These are phyloP conservation scores for Scelioninae gen. 1 DNA, from an alignment of 2,888 invertebrate genomes.

Conservation along the genomic window DNA sequence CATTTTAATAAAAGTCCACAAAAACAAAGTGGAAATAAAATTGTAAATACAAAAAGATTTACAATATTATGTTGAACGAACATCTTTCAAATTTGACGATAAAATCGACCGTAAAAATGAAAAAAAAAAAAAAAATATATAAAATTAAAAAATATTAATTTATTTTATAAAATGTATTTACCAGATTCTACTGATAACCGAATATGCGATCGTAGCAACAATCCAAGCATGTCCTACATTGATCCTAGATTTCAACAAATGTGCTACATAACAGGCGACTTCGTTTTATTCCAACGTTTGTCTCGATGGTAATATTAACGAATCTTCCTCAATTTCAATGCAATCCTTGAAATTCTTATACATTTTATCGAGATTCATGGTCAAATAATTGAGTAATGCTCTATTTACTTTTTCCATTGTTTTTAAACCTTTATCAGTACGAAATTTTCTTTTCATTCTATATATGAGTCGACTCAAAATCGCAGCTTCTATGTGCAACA, in stretches of 20 bases:
- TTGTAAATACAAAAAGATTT: too few species aligned
- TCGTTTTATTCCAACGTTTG: constrained; percentile 87
- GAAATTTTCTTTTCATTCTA: constrained; percentile 87
- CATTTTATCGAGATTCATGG: constrained; percentile 85
- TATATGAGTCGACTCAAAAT: constrained; percentile 86
- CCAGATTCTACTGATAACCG: constrained; percentile 86
- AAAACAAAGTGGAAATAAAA: too few species aligned
- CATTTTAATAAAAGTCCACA: too few species aligned
- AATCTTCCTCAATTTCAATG: constrained; percentile 75
- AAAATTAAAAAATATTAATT: constrained; percentile 3
- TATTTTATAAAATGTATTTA: neutral
- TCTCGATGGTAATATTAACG: constrained; percentile 85
- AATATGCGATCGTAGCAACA: constrained; percentile 86
- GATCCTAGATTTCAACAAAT: constrained; percentile 86
- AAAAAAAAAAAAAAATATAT: too few species aligned
- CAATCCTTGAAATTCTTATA: constrained; percentile 75
- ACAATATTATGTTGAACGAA: too few species aligned
- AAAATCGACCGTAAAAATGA: too few species aligned
- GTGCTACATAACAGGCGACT: constrained; percentile 85
- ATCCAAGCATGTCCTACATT: constrained; percentile 86
- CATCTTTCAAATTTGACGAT: too few species aligned
- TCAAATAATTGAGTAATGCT: constrained; percentile 85
- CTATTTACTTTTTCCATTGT: constrained; percentile 86
- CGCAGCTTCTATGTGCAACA: constrained; percentile 86
- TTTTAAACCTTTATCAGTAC: constrained; percentile 86